Percentiles rank a stretch among this genome's conserved stretches.
Conservation (phyloP, 2,888 invertebrate genomes). For the Scaptomyza reducta region DNA sequence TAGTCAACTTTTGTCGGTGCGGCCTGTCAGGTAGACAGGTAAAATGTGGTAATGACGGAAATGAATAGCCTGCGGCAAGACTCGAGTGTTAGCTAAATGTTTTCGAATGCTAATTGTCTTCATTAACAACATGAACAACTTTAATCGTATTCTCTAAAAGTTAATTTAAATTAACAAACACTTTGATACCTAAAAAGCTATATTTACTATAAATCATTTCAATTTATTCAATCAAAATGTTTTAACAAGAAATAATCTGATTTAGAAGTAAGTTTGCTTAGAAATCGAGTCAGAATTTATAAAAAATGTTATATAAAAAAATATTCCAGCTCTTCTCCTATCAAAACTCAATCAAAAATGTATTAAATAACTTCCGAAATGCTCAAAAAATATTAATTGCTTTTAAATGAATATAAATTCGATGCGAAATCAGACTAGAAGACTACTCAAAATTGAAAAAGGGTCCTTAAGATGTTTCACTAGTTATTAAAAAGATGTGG, state of each 20-base stretch:
- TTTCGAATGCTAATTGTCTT: slow-evolving; percentile 61
- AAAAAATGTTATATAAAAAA: too few species aligned
- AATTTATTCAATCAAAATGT: too few species aligned
- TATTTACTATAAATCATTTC: neutral
- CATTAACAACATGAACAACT: slow-evolving; percentile 48
- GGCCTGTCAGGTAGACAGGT: slow-evolving; percentile 50
- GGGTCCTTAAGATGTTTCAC: neutral
- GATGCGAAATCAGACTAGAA: neutral
- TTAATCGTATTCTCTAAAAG: slow-evolving; percentile 19
- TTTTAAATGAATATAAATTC: neutral
- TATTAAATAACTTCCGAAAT: neutral
- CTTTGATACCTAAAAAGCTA: neutral
- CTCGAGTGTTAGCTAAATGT: slow-evolving; percentile 53
- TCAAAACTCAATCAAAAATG: neutral
- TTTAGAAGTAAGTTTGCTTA: too few species aligned
- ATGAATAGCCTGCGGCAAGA: slow-evolving; percentile 66
- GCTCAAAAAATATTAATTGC: neutral
- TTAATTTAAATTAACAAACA: slow-evolving; percentile 24
- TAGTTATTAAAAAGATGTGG: slow-evolving; percentile 1
- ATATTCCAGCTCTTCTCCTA: neutral
- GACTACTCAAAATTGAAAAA: neutral
- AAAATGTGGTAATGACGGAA: slow-evolving; percentile 63
- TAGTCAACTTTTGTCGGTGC: slow-evolving; percentile 56
- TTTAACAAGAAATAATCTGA: too few species aligned
- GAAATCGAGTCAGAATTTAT: too few species aligned